phyloP scores from a whole-genome alignment of 2,888 invertebrate genomes.

The Oligia strigilis region DNA sequence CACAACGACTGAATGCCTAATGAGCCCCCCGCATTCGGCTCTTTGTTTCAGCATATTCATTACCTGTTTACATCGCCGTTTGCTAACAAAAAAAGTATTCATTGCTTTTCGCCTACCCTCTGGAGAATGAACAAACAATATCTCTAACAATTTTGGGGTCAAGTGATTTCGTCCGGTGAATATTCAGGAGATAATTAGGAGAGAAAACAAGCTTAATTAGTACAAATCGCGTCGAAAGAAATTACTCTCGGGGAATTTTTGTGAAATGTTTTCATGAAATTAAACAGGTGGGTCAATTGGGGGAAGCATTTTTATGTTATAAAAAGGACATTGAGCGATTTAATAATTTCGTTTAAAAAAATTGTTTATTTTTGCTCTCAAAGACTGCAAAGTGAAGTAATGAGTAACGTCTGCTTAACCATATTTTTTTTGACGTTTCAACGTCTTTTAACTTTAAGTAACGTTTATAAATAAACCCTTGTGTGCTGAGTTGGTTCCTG shows the following conservation, averaged over 20 bases:
- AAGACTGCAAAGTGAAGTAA: not conserved
- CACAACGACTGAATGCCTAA: constrained; percentile 85
- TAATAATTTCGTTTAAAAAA: constrained; percentile 9
- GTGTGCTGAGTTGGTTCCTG: not conserved
- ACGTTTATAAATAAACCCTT: not conserved
- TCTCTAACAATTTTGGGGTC: constrained; percentile 86
- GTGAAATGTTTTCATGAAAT: constrained; percentile 55
- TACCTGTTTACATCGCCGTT: constrained; percentile 83
- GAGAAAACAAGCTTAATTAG: constrained; percentile 79
- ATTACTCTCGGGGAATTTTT: constrained; percentile 58
- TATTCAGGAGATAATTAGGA: constrained; percentile 81
- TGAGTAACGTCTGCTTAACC: not conserved
- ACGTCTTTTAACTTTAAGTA: no score
- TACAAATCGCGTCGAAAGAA: constrained; percentile 70
- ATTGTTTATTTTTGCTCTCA: not conserved
- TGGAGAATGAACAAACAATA: constrained; percentile 83
- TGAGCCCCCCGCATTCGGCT: constrained; percentile 82
- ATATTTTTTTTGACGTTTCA: not conserved
- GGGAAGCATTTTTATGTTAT: constrained; percentile 20
- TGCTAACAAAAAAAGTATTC: constrained; percentile 82
- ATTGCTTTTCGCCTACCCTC: constrained; percentile 80
- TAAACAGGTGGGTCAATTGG: constrained; percentile 37
- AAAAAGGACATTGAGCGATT: constrained; percentile 27
- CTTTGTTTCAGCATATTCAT: constrained; percentile 89
- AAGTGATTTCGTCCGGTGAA: constrained; percentile 79